A percentile compares a stretch with the other conserved stretches of the same genome.
These are phyloP conservation scores for Lepidurus arcticus DNA, from an alignment of 1,140 invertebrate genomes.

Conservation along the genomic window DNA sequence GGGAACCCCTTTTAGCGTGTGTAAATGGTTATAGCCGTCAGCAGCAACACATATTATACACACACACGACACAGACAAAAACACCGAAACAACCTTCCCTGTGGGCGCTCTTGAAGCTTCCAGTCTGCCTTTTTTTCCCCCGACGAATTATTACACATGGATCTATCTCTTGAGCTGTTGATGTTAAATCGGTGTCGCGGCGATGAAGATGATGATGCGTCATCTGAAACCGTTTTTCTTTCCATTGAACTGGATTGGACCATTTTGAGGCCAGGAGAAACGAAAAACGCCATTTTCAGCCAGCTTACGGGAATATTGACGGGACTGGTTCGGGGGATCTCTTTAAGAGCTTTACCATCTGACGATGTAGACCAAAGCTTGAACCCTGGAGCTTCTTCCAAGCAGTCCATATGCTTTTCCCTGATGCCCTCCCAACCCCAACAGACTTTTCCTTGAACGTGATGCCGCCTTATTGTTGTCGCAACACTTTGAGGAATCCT, in stretches of 20 bases:
- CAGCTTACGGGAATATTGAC: neutral
- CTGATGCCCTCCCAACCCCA: neutral
- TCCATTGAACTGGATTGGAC: neutral
- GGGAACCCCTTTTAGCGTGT: slow-evolving; percentile 16
- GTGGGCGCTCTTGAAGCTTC: neutral
- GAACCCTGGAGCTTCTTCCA: slow-evolving; percentile 13
- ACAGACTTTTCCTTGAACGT: neutral
- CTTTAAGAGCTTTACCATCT: neutral
- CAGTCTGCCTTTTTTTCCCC: neutral
- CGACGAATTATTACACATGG: neutral
- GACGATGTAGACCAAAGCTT: slow-evolving; percentile 16
- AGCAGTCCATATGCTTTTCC: neutral
- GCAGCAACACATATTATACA: neutral
- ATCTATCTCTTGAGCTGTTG: no score
- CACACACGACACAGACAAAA: slow-evolving; percentile 17
- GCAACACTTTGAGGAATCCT: neutral
- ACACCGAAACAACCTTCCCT: neutral
- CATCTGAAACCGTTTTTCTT: neutral
- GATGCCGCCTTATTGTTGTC: neutral
- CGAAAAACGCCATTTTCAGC: neutral
- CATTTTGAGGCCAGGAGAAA: neutral
- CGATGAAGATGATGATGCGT: neutral
- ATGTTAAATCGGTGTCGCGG: no score
- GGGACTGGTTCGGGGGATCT: neutral
- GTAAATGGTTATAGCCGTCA: slow-evolving; percentile 19